Evolutionary conservation across 2,888 invertebrate species (phyloP), one percentile per base, ranked within the genome.

Genomic region (Lydus trimaculatus): DNA sequence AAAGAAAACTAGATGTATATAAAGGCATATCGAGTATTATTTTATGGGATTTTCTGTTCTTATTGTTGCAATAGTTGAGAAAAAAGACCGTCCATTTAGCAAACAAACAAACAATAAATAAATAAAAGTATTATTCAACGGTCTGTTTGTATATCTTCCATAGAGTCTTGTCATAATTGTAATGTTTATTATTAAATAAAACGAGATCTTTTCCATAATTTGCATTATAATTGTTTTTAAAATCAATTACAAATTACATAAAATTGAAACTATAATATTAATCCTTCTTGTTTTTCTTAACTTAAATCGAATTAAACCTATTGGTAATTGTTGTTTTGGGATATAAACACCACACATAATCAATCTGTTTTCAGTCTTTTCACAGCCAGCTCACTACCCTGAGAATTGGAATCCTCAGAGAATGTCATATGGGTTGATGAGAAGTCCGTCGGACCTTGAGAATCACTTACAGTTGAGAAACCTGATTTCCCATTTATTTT

Each of bases 321-420:
- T 33, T 33, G 33, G 36, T 13, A 36, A 36, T 36, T 28, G 28
- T 36, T 36, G 36, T 36, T 36, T 13, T 36, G 13, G 7, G 4
- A 25, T 13, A n/a, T 2, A 25, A 9, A 61, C 31, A 20, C 48
- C 56, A 65, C 52, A 25, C 23, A 1, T 59, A 70, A 43, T 90
- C 89, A 91, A 80, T 92, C 93, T 80, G 92, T 90, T 89, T 94
- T 94, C 86, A 94, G 87, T 82, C 93, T 88, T 84, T 95, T 95
- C 13, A 92, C 91, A 63, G 85, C 85, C 64, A 92, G 90, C 80
- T 94, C 94, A 82, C 94, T 94, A 79, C 94, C 93, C 84, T 95
- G 94, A 0, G 95, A 95, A 86, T 95, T 95, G 13, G 95, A 95
- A 83, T 96, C 95, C 85, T 96, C 95, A 0, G 95, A 95, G 84